Conservation (phyloP, 2,797 vertebrate genomes). For the Sphaeramia orbicularis region DNA sequence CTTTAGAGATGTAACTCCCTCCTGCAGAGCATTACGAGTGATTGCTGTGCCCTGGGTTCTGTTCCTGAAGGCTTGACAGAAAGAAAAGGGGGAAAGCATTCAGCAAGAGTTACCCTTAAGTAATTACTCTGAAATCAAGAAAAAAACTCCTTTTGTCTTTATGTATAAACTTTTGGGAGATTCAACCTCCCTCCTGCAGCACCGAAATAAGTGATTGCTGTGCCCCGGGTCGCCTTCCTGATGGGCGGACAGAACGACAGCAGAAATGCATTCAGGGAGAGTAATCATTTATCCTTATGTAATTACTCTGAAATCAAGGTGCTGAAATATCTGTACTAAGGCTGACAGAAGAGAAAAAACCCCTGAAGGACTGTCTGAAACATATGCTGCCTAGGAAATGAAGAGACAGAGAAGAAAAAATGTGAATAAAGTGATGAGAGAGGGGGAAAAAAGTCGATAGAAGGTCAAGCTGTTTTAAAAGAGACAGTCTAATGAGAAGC, state of each 20-base stretch:
- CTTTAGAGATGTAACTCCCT: slow-evolving; percentile 49
- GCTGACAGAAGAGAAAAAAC: slow-evolving; percentile 60
- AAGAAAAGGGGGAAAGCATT: slow-evolving; percentile 38
- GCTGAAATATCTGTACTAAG: slow-evolving; percentile 70
- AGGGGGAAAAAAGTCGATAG: slow-evolving; percentile 27
- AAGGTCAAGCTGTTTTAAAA: slow-evolving; percentile 70
- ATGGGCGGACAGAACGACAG: slow-evolving; percentile 60
- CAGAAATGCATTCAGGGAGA: slow-evolving; percentile 65
- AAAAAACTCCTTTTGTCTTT: slow-evolving; percentile 50
- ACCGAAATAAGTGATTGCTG: slow-evolving; percentile 68
- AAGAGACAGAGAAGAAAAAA: slow-evolving; percentile 21
- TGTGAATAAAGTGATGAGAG: slow-evolving; percentile 47
- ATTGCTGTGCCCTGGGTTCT: slow-evolving; percentile 54
- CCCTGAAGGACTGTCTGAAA: slow-evolving; percentile 67
- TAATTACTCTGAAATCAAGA: slow-evolving; percentile 70
- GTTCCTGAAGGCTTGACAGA: slow-evolving; percentile 48
- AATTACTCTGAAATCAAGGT: slow-evolving; percentile 81
- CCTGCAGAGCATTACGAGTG: slow-evolving; percentile 44
- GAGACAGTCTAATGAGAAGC: slow-evolving; percentile 68
- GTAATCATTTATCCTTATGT: slow-evolving; percentile 78
- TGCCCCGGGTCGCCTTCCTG: slow-evolving; percentile 67
- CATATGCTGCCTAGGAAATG: slow-evolving; percentile 49
- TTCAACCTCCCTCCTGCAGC: slow-evolving; percentile 52
- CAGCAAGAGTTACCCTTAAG: slow-evolving; percentile 60
- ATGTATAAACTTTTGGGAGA: slow-evolving; percentile 60